Evolutionary conservation across 2,888 invertebrate species (phyloP), one percentile per base, ranked within the genome.

Genomic region (Marronus borbonicus): DNA sequence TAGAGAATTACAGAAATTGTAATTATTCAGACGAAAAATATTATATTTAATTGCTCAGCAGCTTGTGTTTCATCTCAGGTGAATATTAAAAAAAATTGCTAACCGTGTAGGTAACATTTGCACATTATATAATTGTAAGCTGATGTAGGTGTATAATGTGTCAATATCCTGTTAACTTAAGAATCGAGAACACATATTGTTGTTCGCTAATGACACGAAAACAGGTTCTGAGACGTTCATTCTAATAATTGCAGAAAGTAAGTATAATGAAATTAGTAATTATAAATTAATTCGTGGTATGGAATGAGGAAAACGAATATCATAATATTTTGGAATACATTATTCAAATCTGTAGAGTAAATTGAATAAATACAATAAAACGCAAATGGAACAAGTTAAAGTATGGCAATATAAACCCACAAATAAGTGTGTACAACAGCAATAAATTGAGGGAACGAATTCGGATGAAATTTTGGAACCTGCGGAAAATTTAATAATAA

Each of bases 141-240:
- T 3, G 52, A 52, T 52, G 52, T 52, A 52, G 52, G 52, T 52
- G 36, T 62, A 31, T 65, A 39, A 36, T 39, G 39, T 65, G 65
- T 65, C 65, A 65, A 65, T 65, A 65, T 65, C 65, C 65, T 65
- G 65, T 65, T 65, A 65, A 52, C 52, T 52, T 52, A 52, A 52
- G 65, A 65, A 17, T 65, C 31, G 17, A 39, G 65, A 65, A 31
- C 36, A 65, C 10, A 36, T 65, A 36, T 31, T 65, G 31, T 65
- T 65, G 65, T 65, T 65, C 17, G 52, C 52, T 65, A 65, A 65
- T 36, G 31, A 65, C n/a, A 36, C 39, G 65, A 31, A 39, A 65
- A 65, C 65, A 65, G 65, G 65, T 65, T 65, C 31, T 65, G 31
- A 36, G 65, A 65, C 31, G 44, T 65, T 65, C 65, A 65, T 36